These are phyloP conservation scores for Apostichopus parvimensis DNA, from an alignment of 35 echinoderm and acorn worm species.

Conservation along the genomic window DNA sequence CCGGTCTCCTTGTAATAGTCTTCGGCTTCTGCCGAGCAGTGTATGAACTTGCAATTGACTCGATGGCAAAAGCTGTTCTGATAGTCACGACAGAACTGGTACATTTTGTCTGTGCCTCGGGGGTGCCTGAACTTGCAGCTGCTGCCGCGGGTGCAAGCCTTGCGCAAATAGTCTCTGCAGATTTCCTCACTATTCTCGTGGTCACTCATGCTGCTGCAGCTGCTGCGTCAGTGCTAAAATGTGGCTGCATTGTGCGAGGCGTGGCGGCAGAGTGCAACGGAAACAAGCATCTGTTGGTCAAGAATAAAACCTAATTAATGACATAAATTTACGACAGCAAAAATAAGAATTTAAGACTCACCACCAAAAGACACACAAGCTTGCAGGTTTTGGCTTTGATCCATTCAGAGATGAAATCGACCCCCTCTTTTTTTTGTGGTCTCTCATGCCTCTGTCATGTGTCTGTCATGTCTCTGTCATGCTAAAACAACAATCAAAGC, in stretches of 20 bases:
- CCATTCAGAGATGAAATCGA: no score
- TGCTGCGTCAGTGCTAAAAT: not conserved
- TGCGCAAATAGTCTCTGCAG: constrained; percentile 79
- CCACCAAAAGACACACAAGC: no score
- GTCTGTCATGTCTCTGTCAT: no score
- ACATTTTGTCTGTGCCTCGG: constrained; percentile 69
- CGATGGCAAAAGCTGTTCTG: constrained; percentile 56
- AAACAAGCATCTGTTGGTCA: constrained; percentile 7
- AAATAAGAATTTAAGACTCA: no score
- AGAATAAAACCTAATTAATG: constrained; percentile 13
- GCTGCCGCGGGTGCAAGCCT: constrained; percentile 73
- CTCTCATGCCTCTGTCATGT: no score
- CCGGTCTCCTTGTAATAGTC: constrained; percentile 61
- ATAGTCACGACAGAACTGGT: constrained; percentile 73
- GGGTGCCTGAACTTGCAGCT: constrained; percentile 85
- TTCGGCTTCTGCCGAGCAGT: constrained; percentile 55
- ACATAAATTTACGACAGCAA: no score
- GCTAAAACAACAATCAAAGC: no score
- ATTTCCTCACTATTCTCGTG: constrained; percentile 35
- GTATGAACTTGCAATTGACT: constrained; percentile 62
- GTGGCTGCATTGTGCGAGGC: not conserved
- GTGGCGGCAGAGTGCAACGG: not conserved
- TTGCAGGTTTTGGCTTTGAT: no score
- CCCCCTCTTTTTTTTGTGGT: no score
- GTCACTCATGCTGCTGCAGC: constrained; percentile 28